A percentile compares a stretch with the other conserved stretches of the same genome.
Evolutionary conservation across 2,888 invertebrate species (phyloP).

Genomic region (Rotaria macrura): DNA sequence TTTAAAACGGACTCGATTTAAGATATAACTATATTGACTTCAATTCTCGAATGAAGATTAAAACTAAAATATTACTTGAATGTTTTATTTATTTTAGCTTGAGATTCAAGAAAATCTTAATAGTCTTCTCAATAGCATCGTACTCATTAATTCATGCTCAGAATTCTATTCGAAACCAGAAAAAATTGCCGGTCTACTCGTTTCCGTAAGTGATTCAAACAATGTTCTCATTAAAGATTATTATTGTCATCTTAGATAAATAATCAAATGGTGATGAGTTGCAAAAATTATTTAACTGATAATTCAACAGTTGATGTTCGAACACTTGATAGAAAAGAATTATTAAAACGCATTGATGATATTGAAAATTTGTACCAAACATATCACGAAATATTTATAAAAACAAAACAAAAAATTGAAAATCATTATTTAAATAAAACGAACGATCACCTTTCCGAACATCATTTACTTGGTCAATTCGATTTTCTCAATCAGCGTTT

Average conservation of each 20-base stretch:
- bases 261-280: background rate
- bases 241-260: too few relatives aligned
- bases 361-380: background rate
- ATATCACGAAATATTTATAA: background rate
- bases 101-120: background rate
- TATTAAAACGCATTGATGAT: background rate
- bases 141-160: background rate
- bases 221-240: too few relatives aligned
- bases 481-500: background rate
- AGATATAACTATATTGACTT: too few relatives aligned
- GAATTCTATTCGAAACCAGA: background rate
- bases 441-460: background rate
- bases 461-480: background rate
- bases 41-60: too few relatives aligned
- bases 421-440: background rate
- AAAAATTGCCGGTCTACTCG: background rate
- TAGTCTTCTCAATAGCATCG: background rate
- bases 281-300: background rate
- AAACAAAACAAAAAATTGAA: conserved; percentile 12
- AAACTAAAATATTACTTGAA: background rate
- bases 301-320: background rate
- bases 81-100: background rate
- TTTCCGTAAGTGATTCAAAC: background rate
- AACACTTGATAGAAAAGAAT: background rate
- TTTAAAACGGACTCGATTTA: too few relatives aligned